Evolutionary conservation across 2,797 vertebrate species (phyloP), one percentile per base, ranked within the genome.

Genomic region (Salarias fasciatus): DNA sequence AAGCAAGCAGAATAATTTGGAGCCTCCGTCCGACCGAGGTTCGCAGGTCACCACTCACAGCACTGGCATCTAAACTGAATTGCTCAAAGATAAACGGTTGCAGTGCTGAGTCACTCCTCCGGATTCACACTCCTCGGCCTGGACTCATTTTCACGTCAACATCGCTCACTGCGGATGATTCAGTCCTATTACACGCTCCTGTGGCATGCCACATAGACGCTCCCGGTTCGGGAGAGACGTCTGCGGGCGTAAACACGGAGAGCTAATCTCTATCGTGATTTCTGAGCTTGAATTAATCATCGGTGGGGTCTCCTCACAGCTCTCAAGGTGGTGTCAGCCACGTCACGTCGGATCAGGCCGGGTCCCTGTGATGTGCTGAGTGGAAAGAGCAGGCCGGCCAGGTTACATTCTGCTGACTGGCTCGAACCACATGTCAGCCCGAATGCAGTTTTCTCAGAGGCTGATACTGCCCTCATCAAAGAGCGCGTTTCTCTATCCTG

Each of bases 401-500:
- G 83, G 74, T 70, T 81, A 68, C 53, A 68, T 88, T 88, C 69
- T 88, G 87, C 82, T 87, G 87, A 88, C 82, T 78, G 77, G 80
- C 72, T 79, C 67, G 45, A 74, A 68, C 75, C 74, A 47, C 75
- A 61, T 59, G 75, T 78, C 79, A 65, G 77, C 15, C 60, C 41
- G 63, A 60, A 61, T 72, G 83, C 75, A 71, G 67, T 63, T 63
- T 52, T 59, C 69, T 56, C 65, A 53, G 66, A 80, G 75, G 48
- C 72, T 48, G 53, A 69, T 53, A 6, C 43, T 15, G 53, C 70
- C 58, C 65, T 63, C 57, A 53, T 73, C 66, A 66, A 47, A 60
- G 54, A 70, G 50, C 13, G 4, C 40, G 59, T 55, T 63, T 63
- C 74, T 80, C 15, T 46, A 85, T 55, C 60, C 35, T 29, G 40